Conservation (phyloP, 2,888 invertebrate genomes). For the Melanotus villosus region DNA sequence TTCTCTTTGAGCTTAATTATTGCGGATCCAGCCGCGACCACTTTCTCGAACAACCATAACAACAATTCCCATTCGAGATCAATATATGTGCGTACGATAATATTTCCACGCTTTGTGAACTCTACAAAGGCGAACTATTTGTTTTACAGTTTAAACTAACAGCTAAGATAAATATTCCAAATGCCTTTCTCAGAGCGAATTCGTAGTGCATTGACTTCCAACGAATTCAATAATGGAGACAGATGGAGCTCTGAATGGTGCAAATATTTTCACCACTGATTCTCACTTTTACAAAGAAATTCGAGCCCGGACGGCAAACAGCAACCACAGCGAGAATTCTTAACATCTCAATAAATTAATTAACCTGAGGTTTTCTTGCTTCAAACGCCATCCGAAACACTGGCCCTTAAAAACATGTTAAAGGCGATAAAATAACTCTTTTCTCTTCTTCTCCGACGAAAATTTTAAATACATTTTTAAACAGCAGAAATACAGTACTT, state of each 20-base stretch:
- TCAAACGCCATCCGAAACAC: neutral
- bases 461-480: too few relatives aligned
- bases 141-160: constrained; percentile 20
- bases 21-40: neutral
- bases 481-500: too few relatives aligned
- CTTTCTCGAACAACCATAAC: constrained; percentile 9
- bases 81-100: constrained; percentile 8
- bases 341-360: constrained; percentile 12
- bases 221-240: constrained; percentile 19
- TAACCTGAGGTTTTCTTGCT: neutral
- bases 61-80: constrained; percentile 5
- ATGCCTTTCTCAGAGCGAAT: constrained; percentile 14
- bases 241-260: constrained; percentile 10
- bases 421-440: too few relatives aligned
- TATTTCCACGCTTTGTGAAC: constrained; percentile 14
- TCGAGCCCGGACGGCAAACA: neutral
- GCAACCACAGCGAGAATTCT: neutral
- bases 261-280: constrained; percentile 1
- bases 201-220: constrained; percentile 13
- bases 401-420: too few relatives aligned
- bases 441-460: too few relatives aligned
- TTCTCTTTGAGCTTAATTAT: constrained; percentile 26
- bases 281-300: constrained; percentile 17
- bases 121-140: constrained; percentile 16
- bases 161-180: constrained; percentile 19